These are phyloP conservation scores for Sander vitreus DNA, from an alignment of 2,113 vertebrate genomes.

Conservation along the genomic window DNA sequence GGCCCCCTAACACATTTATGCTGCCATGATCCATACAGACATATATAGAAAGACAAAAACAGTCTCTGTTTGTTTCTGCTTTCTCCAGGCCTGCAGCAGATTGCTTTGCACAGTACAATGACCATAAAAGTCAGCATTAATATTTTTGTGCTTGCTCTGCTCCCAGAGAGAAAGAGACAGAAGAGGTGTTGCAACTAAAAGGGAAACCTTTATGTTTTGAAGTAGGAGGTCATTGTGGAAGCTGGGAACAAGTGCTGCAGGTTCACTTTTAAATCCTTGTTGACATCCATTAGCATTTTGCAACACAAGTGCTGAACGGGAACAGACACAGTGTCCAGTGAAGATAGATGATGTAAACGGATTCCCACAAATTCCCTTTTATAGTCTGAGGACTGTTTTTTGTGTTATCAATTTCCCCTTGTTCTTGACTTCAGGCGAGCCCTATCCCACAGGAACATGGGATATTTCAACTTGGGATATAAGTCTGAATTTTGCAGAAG, in stretches of 20 bases:
- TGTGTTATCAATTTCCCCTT: conserved; percentile 17
- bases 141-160: conserved; percentile 31
- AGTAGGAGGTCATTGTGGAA: conserved; percentile 7
- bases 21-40: conserved; percentile 26
- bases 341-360: neutral
- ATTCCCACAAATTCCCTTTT: neutral
- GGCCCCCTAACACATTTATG: conserved; percentile 18
- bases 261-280: conserved; percentile 39
- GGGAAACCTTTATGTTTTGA: conserved; percentile 48
- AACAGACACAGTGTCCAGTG: conserved; percentile 15
- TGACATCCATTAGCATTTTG: conserved; percentile 43
- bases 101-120: conserved; percentile 61
- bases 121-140: conserved; percentile 56
- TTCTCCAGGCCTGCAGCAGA: conserved; percentile 28
- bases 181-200: conserved; percentile 27
- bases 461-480: neutral
- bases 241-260: conserved; percentile 41
- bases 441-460: neutral
- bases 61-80: conserved; percentile 36
- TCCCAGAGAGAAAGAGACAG: conserved; percentile 39
- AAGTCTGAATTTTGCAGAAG: neutral
- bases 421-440: conserved; percentile 12
- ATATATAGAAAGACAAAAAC: conserved; percentile 37
- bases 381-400: neutral
- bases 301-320: conserved; percentile 11